Percentiles rank a stretch among this genome's conserved stretches.
Evolutionary conservation across 2,888 invertebrate species (phyloP).

Genomic region (Mesochorus sp.): DNA sequence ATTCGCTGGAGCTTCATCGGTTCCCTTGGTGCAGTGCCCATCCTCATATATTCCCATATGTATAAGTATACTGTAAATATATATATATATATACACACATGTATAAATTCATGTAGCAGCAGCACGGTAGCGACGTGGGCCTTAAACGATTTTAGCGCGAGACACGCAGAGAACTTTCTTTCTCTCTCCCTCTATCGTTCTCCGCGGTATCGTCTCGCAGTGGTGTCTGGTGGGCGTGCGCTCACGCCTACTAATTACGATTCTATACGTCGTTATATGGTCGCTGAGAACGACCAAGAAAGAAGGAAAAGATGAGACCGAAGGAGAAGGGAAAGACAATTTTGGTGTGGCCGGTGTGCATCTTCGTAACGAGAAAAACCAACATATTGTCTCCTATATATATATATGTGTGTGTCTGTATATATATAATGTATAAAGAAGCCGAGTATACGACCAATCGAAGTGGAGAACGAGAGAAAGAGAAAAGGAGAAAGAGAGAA

Average conservation of each 20-base stretch:
- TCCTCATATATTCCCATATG: constrained; percentile 2
- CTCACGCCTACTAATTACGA: constrained; percentile 82
- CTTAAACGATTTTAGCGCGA: constrained; percentile 69
- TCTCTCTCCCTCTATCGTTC: constrained; percentile 47
- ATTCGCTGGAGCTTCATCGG: background rate
- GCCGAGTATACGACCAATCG: constrained; percentile 77
- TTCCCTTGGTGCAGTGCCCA: constrained; percentile 4
- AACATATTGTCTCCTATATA: constrained; percentile 60
- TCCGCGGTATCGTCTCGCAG: background rate
- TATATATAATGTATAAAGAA: constrained; percentile 26
- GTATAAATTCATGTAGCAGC: constrained; percentile 24
- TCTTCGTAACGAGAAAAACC: constrained; percentile 77
- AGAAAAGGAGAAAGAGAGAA: constrained; percentile 24
- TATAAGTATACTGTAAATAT: background rate
- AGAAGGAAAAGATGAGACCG: constrained; percentile 26
- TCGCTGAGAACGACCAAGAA: constrained; percentile 55
- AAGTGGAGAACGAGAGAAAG: constrained; percentile 65
- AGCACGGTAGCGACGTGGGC: constrained; percentile 61
- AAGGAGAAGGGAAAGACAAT: constrained; percentile 25
- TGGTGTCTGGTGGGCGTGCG: constrained; percentile 79
- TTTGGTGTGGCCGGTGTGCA: constrained; percentile 34
- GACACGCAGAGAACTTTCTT: constrained; percentile 66
- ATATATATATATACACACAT: constrained; percentile 2
- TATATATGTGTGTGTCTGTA: background rate
- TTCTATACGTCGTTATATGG: constrained; percentile 78